Evolutionary conservation across 2,888 invertebrate genomes (phyloP), one percentile per base, ranked within the genome.

Genomic region (Endotricha flammealis): DNA sequence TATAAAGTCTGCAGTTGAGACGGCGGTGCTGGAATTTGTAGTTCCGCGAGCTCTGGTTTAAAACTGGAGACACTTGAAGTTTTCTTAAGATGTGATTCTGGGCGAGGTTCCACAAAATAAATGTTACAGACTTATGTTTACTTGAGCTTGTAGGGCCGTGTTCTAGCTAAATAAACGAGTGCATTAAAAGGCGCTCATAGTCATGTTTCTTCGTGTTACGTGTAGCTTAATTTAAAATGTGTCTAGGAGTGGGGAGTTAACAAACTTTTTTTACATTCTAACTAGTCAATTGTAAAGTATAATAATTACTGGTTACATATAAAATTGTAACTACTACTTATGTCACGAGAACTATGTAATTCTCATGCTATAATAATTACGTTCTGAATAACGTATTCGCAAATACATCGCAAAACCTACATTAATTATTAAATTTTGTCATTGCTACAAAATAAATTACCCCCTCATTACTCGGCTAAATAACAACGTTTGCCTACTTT

Each of bases 1-100:
- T 62, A 67, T 64, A 48, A 46, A 57, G 47, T 52, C 47, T 46
- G 39, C 44, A 53, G 49, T 51, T 35, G 36, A 43, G 48, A 39
- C 30, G 35, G 41, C 32, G 44, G 44, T 14, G 7, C 11, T 23
- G 34, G 41, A 43, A 41, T 41, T 37, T 39, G 32, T 34, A 40
- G 29, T 33, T 35, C 29, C 7, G 10, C 33, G 10, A n/a, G 25
- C 12, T 11, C 12, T 8, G 23, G 36, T 39, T 44, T 41, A 37
- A 41, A 40, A 40, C 30, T 29, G 34, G 33, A 40, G 39, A 36
- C 35, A 37, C 36, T 44, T 38, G 24, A 28, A 38, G 28, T 36
- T 44, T 28, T 39, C 36, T 32, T 30, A 28, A 32, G 41, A 36
- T 36, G 39, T 44, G 37, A 41, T 44, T 44, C 39, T 14, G 27